Evolutionary conservation across 2,113 vertebrate species (phyloP).

Genomic region (Dascyllus trimaculatus): DNA sequence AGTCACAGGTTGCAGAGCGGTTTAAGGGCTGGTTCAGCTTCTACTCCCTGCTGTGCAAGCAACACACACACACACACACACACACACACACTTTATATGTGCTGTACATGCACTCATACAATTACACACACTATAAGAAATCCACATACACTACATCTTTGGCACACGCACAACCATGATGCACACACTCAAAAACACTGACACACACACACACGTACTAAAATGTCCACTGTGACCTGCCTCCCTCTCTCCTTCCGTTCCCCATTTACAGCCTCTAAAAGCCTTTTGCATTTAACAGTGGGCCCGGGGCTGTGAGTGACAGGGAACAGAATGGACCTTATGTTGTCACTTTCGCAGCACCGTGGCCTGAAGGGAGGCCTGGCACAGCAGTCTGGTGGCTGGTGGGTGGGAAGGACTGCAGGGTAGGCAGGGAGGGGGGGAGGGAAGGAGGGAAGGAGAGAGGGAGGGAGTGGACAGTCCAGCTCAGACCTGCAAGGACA

Average conservation of each 20-base stretch:
- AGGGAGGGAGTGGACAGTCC: neutral
- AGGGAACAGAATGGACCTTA: constrained; percentile 84
- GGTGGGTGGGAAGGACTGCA: constrained; percentile 20
- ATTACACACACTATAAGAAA: neutral
- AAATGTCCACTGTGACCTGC: constrained; percentile 69
- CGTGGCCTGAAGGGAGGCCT: constrained; percentile 80
- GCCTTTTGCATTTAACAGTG: constrained; percentile 81
- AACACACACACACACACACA: constrained; percentile 12
- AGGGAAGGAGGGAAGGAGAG: constrained; percentile 2
- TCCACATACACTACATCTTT: constrained; percentile 10
- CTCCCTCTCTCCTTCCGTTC: constrained; percentile 59
- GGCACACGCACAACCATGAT: neutral
- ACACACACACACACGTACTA: constrained; percentile 31
- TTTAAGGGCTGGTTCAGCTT: constrained; percentile 54
- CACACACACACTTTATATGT: neutral
- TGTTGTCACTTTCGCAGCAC: constrained; percentile 80
- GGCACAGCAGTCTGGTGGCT: constrained; percentile 69
- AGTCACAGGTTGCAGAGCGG: constrained; percentile 33
- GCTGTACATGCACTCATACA: neutral
- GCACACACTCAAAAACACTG: constrained; percentile 32
- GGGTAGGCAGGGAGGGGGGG: neutral
- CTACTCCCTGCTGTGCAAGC: constrained; percentile 33
- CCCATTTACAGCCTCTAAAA: constrained; percentile 83
- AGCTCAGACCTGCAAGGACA: constrained; percentile 53
- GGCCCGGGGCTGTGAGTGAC: constrained; percentile 82